Evolutionary conservation across 2,797 vertebrate genomes (phyloP), one percentile per base, ranked within the genome.

Genomic region (Urophycis tenuis): DNA sequence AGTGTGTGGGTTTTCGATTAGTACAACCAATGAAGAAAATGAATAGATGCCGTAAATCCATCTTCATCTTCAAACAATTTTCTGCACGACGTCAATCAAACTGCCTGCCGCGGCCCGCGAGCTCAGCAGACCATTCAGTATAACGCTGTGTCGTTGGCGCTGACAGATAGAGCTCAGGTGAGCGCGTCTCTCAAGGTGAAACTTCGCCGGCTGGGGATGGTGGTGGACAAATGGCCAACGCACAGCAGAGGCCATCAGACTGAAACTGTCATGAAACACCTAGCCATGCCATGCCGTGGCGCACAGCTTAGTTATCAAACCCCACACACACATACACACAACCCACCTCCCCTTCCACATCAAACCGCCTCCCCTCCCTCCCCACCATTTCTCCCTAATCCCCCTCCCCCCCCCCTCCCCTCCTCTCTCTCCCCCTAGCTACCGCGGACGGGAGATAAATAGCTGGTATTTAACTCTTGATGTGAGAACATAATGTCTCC

Each of bases 401-500:
- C 82, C 77, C 83, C 85, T 80, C 84, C 85, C 83, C 30, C 41
- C 41, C 32, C 74, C 32, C 30, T 12, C 45, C 32, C 39, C 17
- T 41, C 29, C 73, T n/a, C 39, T 22, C 41, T 10, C 73, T 32
- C 25, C 19, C 39, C 83, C 83, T 67, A 78, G 79, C 81, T 80
- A 74, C 73, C 64, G 49, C 69, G 75, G 71, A 76, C 73, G 81
- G 60, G 60, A 88, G 89, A 93, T 90, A 90, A 93, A 93, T 91
- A 92, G 91, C 86, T 90, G 82, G 91, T 90, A 88, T 92, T 92
- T 92, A 91, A 89, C 83, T 77, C 86, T 87, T 90, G 87, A 91
- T 91, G 91, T 86, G 90, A 91, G 89, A 91, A 87, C 88, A 88
- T 89, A 91, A 88, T 91, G 91, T 91, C 85, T 91, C 88, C 78